Evolutionary conservation across 2,797 vertebrate genomes (phyloP).

Genomic region (Hipposideros larvatus): DNA sequence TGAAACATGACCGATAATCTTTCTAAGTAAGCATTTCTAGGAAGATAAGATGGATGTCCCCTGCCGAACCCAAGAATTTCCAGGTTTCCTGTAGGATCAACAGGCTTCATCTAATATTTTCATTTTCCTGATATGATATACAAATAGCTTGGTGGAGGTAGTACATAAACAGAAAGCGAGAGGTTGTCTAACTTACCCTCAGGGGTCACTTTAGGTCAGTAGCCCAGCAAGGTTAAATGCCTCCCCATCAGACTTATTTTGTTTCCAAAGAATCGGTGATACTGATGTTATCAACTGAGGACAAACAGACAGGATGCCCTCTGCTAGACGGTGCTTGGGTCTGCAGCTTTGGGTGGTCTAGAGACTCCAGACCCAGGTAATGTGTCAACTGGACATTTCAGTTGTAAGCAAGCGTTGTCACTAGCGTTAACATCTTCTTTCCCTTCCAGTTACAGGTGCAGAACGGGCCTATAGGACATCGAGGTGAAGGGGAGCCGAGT

Average conservation of each 20-base stretch:
- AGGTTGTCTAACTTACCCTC: not conserved
- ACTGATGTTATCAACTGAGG: not conserved
- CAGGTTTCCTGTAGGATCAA: not conserved
- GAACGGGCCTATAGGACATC: constrained; percentile 87
- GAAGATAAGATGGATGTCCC: constrained; percentile 26
- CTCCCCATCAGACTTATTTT: constrained; percentile 4
- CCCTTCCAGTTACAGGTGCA: constrained; percentile 87
- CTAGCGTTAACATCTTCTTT: constrained; percentile 63
- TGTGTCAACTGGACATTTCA: not conserved
- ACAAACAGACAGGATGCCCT: not conserved
- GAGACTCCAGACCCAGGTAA: not conserved
- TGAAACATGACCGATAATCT: not conserved
- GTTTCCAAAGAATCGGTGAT: not conserved
- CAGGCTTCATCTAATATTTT: constrained; percentile 46
- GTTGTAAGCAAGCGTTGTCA: not conserved
- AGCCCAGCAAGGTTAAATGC: not conserved
- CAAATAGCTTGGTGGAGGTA: not conserved
- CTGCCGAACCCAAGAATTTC: not conserved
- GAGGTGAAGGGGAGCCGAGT: constrained; percentile 86
- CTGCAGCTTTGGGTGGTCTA: not conserved
- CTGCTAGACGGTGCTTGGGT: not conserved
- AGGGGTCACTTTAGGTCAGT: not conserved
- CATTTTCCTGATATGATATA: constrained; percentile 17
- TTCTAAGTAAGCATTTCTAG: constrained; percentile 33
- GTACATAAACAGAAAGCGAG: constrained; percentile 15